Percentiles rank a stretch among this genome's conserved stretches.
These are phyloP conservation scores for Aptenodytes patagonicus DNA, from an alignment of 2,113 vertebrate species.

Conservation along the genomic window DNA sequence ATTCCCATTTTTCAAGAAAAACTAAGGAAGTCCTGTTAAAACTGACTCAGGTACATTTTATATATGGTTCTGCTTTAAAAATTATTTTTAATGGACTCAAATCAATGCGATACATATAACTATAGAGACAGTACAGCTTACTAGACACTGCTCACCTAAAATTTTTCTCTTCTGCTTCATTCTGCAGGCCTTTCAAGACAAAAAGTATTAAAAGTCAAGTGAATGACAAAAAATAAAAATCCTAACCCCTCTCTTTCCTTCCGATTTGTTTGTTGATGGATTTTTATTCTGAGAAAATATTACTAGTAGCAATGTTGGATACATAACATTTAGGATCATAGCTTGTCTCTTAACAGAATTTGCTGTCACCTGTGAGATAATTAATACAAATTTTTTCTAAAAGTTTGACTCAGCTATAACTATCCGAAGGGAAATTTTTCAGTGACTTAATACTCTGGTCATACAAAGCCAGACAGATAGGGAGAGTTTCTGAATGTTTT, in stretches of 20 bases:
- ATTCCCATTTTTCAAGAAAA: background rate
- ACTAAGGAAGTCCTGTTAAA: background rate
- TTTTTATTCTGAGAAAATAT: background rate
- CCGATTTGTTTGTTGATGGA: background rate
- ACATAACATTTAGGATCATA: background rate
- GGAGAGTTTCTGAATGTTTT: background rate
- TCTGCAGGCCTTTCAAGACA: background rate
- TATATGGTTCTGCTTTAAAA: background rate
- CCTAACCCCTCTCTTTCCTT: background rate
- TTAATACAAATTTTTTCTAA: background rate
- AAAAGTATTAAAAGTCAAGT: background rate
- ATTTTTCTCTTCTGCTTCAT: background rate
- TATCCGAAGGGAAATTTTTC: background rate
- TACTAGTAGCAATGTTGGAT: background rate
- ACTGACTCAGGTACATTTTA: background rate
- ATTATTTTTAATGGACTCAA: background rate
- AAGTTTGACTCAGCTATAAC: background rate
- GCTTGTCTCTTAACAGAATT: background rate
- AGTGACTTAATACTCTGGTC: background rate
- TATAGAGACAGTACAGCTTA: background rate
- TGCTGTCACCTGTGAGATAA: background rate
- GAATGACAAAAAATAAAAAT: background rate
- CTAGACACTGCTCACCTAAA: background rate
- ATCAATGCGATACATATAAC: background rate
- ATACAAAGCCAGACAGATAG: background rate